Evolutionary conservation across 2,113 vertebrate species (phyloP), one percentile per base, ranked within the genome.

Genomic region (Semnornis frantzii): DNA sequence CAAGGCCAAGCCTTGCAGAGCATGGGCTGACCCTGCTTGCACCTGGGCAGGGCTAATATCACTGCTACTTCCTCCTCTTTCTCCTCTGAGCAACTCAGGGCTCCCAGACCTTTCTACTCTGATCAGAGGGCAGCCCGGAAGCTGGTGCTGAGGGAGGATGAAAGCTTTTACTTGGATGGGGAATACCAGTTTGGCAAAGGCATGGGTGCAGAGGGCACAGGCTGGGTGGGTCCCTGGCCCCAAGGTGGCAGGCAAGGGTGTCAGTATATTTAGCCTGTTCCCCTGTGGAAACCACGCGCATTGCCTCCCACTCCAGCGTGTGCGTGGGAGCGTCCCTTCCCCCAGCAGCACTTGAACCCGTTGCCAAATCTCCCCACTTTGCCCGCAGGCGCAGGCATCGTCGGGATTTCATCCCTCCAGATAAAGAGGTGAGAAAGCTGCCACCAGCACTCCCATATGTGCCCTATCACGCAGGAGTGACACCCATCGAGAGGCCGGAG

Each of bases 331-430:
- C 59, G 66, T 94, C 82, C 91, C 94, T 92, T 83, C 95, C 93
- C 84, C 81, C 93, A 46, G 91, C 87, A 50, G 69, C 89, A 46
- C 91, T 90, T 87, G 85, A 90, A 88, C 95, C 89, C 91, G 44
- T 96, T 94, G 92, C 94, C 95, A 92, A 96, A 95, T 68, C 94
- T 85, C 89, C 72, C 88, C 88, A 90, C 95, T 82, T 87, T 87
- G 89, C 58, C 86, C 80, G 12, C 39, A 82, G 90, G 76, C 77
- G 84, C 81, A 90, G 74, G 82, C 92, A 91, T 14, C 82, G 50
- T 86, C 69, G 48, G 78, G 52, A 57, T 92, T 89, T 60, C 80
- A 78, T 90, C 86, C 44, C 73, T 71, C 91, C 46, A 23, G 16
- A 2, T 31, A 42, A 59, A 39, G 27, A 89, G 78, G 87, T 13